Evolutionary conservation across 2,113 vertebrate genomes (phyloP), one percentile per base, ranked within the genome.

Genomic region (Erythrocercus mccallii): DNA sequence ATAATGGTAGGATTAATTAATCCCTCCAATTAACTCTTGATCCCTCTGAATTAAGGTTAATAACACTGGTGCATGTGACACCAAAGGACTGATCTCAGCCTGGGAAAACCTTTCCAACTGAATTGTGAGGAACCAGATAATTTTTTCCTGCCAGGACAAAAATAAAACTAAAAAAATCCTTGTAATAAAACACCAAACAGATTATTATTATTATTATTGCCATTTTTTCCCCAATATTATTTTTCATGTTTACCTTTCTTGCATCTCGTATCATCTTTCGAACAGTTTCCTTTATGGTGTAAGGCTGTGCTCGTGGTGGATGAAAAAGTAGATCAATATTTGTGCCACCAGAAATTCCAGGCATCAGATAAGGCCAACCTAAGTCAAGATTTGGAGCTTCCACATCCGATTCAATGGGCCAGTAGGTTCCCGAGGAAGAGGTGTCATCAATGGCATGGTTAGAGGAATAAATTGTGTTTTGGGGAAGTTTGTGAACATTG

Each of bases 401-500:
- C 88, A 98, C 98, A 71, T 99, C 99, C 2, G 99, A 99, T 85
- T 99, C 98, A 54, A 98, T 56, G 12, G 99, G 99, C 99, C 99
- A 99, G 90, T 99, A 99, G 0, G 99, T 99, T 80, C 99, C 99
- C 0, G 99, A 99, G 37, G 99, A 99, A 18, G 99, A 99, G 3
- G 97, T 91, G 37, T 97, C 98, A 76, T 98, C 98, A 9, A 47
- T 57, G n/a, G 94, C 74, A 64, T 92, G 88, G n/a, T 97, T 97
- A n/a, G 78, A 94, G 25, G 98, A 97, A 69, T 98, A 98, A 22
- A 73, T 20, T 11, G 97, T 88, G 30, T 62, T 98, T 70, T 96
- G 96, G 30, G 94, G 88, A 65, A 97, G 74, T 85, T 98, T 98
- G 88, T 98, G 97, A 31, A 98, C 97, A 22, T 98, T 98, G 92